A percentile compares a stretch with the other conserved stretches of the same genome.
Conservation (phyloP, 2,888 invertebrate genomes). For the Stenoptilia bipunctidactyla region DNA sequence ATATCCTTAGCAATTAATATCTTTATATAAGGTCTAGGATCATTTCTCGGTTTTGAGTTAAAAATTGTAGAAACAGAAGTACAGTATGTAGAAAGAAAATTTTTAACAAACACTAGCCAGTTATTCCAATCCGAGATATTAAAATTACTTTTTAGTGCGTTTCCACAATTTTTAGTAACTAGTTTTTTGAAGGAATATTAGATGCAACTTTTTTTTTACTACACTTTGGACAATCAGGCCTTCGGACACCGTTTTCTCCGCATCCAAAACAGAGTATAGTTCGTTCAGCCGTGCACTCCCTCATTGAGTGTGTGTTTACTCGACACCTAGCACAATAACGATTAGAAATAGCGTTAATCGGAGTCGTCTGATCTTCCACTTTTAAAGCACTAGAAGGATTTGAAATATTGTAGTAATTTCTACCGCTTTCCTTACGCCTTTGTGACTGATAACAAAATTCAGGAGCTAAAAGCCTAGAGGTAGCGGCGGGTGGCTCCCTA, state of each 20-base stretch:
- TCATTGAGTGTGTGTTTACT: conserved; percentile 2
- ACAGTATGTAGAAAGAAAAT: conserved; percentile 8
- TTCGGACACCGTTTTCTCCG: conserved; percentile 7
- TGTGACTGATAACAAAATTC: too few relatives aligned
- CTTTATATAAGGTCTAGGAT: conserved; percentile 10
- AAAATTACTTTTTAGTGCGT: not conserved
- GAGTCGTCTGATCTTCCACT: too few relatives aligned
- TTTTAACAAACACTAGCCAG: conserved; percentile 12
- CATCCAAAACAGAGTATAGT: conserved; percentile 8
- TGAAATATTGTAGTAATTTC: too few relatives aligned
- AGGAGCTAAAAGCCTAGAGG: conserved; percentile 9
- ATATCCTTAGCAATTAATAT: conserved; percentile 6
- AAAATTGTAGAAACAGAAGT: conserved; percentile 9
- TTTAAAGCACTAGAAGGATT: too few relatives aligned
- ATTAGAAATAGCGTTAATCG: too few relatives aligned
- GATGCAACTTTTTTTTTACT: not conserved
- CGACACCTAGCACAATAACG: conserved; percentile 2
- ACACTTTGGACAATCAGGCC: conserved; percentile 8
- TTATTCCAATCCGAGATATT: conserved; percentile 10
- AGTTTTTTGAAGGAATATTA: conserved; percentile 11
- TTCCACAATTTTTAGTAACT: conserved; percentile 4
- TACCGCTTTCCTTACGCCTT: too few relatives aligned
- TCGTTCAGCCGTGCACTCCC: conserved; percentile 4
- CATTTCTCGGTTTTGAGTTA: conserved; percentile 3
- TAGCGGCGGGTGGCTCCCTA: conserved; percentile 10